Evolutionary conservation across 2,797 vertebrate species (phyloP).

Genomic region (Glyptemys insculpta): DNA sequence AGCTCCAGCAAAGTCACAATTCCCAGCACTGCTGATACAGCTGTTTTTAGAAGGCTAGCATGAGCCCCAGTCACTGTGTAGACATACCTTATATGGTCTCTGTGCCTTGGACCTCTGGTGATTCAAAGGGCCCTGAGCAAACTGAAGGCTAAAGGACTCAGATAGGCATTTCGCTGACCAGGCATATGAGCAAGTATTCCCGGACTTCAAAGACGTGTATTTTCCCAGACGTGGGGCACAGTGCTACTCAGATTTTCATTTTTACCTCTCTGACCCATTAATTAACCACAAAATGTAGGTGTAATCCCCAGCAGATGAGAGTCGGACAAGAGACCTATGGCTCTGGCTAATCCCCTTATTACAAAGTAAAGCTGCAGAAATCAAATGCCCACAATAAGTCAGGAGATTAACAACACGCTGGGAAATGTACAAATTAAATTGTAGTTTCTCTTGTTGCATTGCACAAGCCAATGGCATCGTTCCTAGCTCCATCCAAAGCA

Average conservation of each 20-base stretch:
- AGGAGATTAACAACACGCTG: conserved; percentile 64
- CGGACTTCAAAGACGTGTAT: not conserved
- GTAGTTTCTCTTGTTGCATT: conserved; percentile 13
- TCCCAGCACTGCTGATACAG: not conserved
- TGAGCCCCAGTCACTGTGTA: not conserved
- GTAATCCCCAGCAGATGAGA: conserved; percentile 71
- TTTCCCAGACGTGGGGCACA: conserved; percentile 7
- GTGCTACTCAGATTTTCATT: not conserved
- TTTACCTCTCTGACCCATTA: conserved; percentile 59
- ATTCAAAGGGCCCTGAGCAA: rapidly evolving
- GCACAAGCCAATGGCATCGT: not conserved
- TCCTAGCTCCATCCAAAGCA: not conserved
- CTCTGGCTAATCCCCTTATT: conserved; percentile 61
- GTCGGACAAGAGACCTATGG: conserved; percentile 44
- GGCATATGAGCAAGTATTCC: not conserved
- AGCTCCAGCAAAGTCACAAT: not conserved
- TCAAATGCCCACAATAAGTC: conserved; percentile 47
- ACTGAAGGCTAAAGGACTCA: not conserved
- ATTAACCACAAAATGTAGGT: conserved; percentile 32
- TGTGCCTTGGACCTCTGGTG: not conserved
- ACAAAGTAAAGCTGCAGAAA: conserved; percentile 52
- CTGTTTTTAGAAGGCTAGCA: not conserved
- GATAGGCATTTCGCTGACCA: not conserved
- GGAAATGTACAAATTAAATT: conserved; percentile 76
- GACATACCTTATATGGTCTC: too few relatives aligned